Base-by-base conservation (phyloP, 1,140 invertebrate species). In the Hyles euphorbiae region DNA sequence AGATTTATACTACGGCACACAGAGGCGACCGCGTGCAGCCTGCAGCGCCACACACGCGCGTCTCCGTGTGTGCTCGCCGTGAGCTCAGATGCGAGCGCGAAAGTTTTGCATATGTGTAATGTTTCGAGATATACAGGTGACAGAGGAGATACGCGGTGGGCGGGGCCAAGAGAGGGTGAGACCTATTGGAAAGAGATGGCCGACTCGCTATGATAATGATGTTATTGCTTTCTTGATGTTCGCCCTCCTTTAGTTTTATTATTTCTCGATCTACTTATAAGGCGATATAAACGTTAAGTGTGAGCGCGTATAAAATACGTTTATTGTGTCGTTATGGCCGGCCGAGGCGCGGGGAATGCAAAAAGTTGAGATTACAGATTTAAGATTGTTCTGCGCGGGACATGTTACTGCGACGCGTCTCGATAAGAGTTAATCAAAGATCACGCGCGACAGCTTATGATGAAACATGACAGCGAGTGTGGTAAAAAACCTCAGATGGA, bases 61-160 rank as follows among this genome's bases (percentile, higher is more conserved):
- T 53, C 44, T 58, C 72, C 72, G 68, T 72, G 67, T 67, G 75
- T 70, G 67, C 22, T 22, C 22, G 36, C 36, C 36, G 36, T 40
- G 36, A 5, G 36, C 40, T 40, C 63, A 82, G 79, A 78, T 77
- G 81, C 72, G 80, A 82, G 76, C 76, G 76, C 71, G 78, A 81
- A 85, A 81, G 83, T 87, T 88, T 88, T 88, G 85, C 85, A 88
- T 88, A 88, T 88, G 85, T 88, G 83, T 88, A 88, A 88, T 87
- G 84, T 84, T 85, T 86, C 82, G 81, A 83, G 82, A 86, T 88
- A 85, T 80, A 85, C 85, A 87, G 85, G 83, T 87, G 83, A 88
- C 85, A 87, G 73, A 74, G 74, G 75, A 78, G 80, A 87, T 84
- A 87, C 82, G 76, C 77, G 76, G 71, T 86, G 72, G 85, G 85